Evolutionary conservation across 2,888 invertebrate species (phyloP).

Genomic region (Dryadula phaetusa): DNA sequence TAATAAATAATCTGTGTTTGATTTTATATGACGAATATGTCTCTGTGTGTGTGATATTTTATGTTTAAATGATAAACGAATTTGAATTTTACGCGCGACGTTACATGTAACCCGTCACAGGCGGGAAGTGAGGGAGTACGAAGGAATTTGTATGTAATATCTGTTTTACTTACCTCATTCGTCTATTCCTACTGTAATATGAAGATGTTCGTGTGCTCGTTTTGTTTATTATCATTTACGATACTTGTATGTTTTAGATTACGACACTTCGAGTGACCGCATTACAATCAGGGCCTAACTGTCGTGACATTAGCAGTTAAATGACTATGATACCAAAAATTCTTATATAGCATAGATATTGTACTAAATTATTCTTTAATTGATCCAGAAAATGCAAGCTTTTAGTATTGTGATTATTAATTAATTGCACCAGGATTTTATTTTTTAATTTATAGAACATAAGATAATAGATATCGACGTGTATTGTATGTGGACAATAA

Average conservation of each 20-base stretch:
- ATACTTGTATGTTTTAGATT: constrained; percentile 54
- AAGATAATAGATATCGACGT: constrained; percentile 38
- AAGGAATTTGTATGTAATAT: constrained; percentile 36
- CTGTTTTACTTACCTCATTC: constrained; percentile 68
- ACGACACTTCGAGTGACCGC: constrained; percentile 42
- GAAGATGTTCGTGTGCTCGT: constrained; percentile 60
- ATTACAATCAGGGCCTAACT: constrained; percentile 65
- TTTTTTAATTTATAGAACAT: constrained; percentile 47
- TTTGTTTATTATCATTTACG: constrained; percentile 65
- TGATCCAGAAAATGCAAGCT: constrained; percentile 51
- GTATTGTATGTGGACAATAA: constrained; percentile 49
- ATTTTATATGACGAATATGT: constrained; percentile 21
- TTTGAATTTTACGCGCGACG: constrained; percentile 63
- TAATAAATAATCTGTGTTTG: constrained; percentile 12
- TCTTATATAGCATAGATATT: constrained; percentile 61
- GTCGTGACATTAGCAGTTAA: constrained; percentile 62
- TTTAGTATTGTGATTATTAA: constrained; percentile 56
- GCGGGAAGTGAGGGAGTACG: background rate
- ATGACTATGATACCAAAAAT: constrained; percentile 75
- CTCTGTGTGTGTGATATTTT: constrained; percentile 42
- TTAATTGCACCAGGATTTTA: constrained; percentile 51
- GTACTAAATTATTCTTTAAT: constrained; percentile 59
- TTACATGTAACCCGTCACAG: constrained; percentile 55
- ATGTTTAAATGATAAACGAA: constrained; percentile 63
- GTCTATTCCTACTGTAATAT: constrained; percentile 69